A percentile compares a stretch with the other conserved stretches of the same genome.
These are phyloP conservation scores for Amblyopsis hoosieri DNA, from an alignment of 2,797 vertebrate species.

Conservation along the genomic window DNA sequence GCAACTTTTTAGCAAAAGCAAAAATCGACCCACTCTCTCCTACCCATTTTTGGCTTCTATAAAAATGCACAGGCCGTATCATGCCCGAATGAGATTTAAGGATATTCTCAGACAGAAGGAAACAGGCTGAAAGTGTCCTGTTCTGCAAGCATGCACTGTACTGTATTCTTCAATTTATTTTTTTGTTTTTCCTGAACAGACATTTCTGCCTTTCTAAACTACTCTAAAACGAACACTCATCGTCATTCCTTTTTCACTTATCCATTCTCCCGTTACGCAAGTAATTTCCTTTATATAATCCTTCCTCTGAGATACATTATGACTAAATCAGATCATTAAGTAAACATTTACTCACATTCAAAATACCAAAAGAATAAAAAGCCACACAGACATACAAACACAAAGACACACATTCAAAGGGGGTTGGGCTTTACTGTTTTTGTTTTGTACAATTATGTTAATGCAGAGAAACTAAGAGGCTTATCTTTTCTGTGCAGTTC, in stretches of 20 bases:
- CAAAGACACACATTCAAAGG: slow-evolving; percentile 26
- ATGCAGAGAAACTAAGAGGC: slow-evolving; percentile 58
- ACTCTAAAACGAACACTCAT: neutral
- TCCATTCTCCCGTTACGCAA: no score
- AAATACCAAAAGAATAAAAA: neutral
- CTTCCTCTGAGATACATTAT: no score
- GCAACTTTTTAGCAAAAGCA: neutral
- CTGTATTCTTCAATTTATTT: neutral
- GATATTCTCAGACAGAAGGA: slow-evolving; percentile 18
- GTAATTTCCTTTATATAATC: no score
- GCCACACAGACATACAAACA: slow-evolving; percentile 22
- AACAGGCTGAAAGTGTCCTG: slow-evolving; percentile 22
- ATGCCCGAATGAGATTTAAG: slow-evolving; percentile 46
- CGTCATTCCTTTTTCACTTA: neutral
- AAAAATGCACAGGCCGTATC: slow-evolving; percentile 20
- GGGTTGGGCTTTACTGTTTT: slow-evolving; percentile 36
- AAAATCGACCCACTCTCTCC: neutral
- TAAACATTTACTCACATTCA: neutral
- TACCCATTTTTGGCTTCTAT: slow-evolving; percentile 3
- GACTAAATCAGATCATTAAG: no score
- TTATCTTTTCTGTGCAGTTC: slow-evolving; percentile 56
- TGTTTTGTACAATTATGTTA: slow-evolving; percentile 60
- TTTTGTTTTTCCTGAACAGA: neutral
- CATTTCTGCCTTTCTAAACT: no score
- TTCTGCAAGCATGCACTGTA: slow-evolving; percentile 12